phyloP scores from a whole-genome alignment of 2,888 invertebrate species.

The Drosophila paranaensis region DNA sequence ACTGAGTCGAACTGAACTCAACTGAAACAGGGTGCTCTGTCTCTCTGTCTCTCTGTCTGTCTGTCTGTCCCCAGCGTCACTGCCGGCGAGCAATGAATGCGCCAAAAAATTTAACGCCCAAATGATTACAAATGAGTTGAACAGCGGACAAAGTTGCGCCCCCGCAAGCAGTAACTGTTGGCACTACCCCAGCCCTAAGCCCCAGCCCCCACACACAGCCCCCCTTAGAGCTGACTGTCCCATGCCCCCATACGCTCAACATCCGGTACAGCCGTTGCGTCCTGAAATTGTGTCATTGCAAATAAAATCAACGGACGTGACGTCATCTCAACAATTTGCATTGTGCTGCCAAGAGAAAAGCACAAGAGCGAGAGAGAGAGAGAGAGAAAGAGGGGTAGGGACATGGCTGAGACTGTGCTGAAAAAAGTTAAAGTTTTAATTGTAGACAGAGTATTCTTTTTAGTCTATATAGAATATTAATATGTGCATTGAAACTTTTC shows the following conservation, averaged over 20 bases:
- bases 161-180: constrained; percentile 16
- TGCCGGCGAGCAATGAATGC: constrained; percentile 63
- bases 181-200: neutral
- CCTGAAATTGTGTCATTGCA: constrained; percentile 60
- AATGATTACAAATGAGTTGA: constrained; percentile 80
- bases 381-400: neutral
- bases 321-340: constrained; percentile 54
- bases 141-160: constrained; percentile 53
- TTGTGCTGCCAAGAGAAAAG: constrained; percentile 38
- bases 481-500: neutral
- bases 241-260: neutral
- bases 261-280: constrained; percentile 35
- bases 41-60: neutral
- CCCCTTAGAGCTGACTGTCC: neutral
- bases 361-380: neutral
- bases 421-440: constrained; percentile 5
- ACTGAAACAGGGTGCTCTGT: neutral
- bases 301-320: constrained; percentile 58
- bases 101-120: constrained; percentile 79
- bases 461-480: neutral
- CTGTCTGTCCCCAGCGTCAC: too few species aligned
- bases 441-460: neutral
- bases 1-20: neutral
- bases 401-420: neutral
- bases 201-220: neutral